Evolutionary conservation across 2,113 vertebrate genomes (phyloP).

Genomic region (Anolis carolinensis): DNA sequence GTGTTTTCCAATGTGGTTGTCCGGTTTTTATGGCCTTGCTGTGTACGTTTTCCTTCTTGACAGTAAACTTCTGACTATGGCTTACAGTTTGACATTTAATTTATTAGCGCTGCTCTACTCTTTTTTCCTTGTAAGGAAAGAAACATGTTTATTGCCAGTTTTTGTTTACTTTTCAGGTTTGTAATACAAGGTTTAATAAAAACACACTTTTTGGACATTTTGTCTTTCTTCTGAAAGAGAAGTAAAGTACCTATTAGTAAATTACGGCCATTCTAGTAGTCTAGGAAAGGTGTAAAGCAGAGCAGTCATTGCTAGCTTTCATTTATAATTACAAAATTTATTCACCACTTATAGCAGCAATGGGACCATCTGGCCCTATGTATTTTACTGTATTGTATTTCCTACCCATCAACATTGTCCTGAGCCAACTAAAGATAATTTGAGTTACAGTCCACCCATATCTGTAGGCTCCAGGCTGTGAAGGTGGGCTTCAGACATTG

Average conservation of each 20-base stretch:
- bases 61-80: slow-evolving; percentile 90
- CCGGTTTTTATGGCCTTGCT: slow-evolving; percentile 94
- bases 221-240: slow-evolving; percentile 77
- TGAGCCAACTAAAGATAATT: not conserved
- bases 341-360: not conserved
- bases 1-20: slow-evolving; percentile 97
- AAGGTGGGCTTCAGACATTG: too few species aligned
- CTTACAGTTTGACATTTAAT: slow-evolving; percentile 98
- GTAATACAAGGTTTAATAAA: slow-evolving; percentile 99
- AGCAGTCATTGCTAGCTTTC: not conserved
- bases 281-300: not conserved
- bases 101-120: slow-evolving; percentile 97
- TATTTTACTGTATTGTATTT: not conserved
- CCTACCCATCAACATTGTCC: too few species aligned
- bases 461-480: not conserved
- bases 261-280: not conserved
- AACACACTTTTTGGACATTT: slow-evolving; percentile 85
- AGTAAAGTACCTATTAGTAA: slow-evolving; percentile 36
- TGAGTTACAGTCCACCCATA: not conserved
- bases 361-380: not conserved
- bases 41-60: slow-evolving; percentile 89
- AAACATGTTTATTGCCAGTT: slow-evolving; percentile 94
- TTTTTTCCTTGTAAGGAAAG: slow-evolving; percentile 87
- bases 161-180: slow-evolving; percentile 99
- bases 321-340: not conserved